phyloP scores from a whole-genome alignment of 2,888 invertebrate species.

The Aporophyla lueneburgensis region DNA sequence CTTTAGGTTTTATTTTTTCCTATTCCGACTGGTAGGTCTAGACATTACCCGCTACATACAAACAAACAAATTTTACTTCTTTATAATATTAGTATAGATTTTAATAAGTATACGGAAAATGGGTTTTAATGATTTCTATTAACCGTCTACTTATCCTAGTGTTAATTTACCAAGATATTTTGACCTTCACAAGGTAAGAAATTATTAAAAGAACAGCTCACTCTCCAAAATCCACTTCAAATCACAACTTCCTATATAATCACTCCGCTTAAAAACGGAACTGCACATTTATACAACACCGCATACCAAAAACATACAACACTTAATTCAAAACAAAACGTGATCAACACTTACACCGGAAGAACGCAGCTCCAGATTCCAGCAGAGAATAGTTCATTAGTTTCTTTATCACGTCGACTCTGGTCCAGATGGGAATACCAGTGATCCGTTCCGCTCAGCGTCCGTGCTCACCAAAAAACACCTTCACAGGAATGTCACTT shows the following conservation, averaged over 20 bases:
- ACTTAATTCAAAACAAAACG: conserved; percentile 34
- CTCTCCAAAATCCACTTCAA: neutral
- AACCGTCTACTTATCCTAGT: neutral
- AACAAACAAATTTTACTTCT: no score
- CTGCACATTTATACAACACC: neutral
- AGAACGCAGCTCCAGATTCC: conserved; percentile 72
- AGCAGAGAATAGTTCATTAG: conserved; percentile 74
- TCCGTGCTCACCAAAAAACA: conserved; percentile 82
- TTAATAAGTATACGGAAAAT: no score
- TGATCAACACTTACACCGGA: conserved; percentile 61
- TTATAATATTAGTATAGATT: no score
- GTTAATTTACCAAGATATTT: neutral
- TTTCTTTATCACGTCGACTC: conserved; percentile 70
- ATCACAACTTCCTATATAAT: neutral
- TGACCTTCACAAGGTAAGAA: neutral
- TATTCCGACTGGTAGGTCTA: no score
- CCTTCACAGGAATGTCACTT: conserved; percentile 84
- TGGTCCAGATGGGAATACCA: conserved; percentile 73
- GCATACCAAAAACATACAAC: neutral
- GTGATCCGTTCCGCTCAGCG: conserved; percentile 83
- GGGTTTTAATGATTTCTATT: no score
- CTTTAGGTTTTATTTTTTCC: neutral
- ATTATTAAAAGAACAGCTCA: neutral
- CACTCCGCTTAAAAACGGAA: neutral
- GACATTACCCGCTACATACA: no score